Conservation (phyloP, 1,140 invertebrate genomes). For the Drosophila chauvacae region DNA sequence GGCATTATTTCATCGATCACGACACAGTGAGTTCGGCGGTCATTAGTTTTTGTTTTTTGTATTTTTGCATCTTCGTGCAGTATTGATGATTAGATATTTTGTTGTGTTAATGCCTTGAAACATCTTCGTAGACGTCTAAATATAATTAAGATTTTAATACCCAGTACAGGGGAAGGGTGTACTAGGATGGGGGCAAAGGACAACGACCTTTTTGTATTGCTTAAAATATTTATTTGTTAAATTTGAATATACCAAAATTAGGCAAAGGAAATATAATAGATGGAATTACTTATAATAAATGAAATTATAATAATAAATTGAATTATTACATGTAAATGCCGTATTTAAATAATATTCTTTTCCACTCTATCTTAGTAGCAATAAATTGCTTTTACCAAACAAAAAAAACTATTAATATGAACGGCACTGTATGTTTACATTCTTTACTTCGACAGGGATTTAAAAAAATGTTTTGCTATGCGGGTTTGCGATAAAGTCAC, state of each 20-base stretch:
- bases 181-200: background rate
- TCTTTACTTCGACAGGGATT: no score
- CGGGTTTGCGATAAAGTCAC: conserved; percentile 9
- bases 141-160: conserved; percentile 24
- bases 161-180: background rate
- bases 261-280: background rate
- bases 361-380: background rate
- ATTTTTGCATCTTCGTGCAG: conserved; percentile 8
- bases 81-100: conserved; percentile 18
- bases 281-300: background rate
- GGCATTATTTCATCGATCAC: conserved; percentile 46
- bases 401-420: background rate
- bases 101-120: conserved; percentile 16
- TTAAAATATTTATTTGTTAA: background rate
- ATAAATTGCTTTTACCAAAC: background rate
- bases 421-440: background rate
- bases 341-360: background rate
- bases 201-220: background rate
- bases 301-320: no score
- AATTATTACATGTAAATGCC: background rate
- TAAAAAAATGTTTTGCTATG: conserved; percentile 1
- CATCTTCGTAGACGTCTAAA: conserved; percentile 22
- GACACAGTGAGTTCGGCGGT: conserved; percentile 5
- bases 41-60: conserved; percentile 16
- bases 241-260: background rate